These are phyloP conservation scores for Pentalonia nigronervosa DNA, from an alignment of 1,140 invertebrate genomes.

Conservation along the genomic window DNA sequence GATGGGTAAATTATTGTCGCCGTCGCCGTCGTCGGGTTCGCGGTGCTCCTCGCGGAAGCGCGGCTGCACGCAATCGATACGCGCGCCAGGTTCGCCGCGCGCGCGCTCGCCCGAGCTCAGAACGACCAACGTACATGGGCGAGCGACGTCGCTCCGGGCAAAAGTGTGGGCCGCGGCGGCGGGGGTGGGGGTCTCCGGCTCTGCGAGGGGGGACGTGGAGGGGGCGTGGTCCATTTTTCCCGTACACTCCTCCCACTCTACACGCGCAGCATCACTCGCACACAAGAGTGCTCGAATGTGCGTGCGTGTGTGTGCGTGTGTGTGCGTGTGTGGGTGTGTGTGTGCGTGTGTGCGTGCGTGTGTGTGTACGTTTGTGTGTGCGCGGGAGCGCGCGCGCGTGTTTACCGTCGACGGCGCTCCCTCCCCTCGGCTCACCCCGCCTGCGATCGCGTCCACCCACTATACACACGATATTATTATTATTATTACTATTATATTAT, in stretches of 20 bases:
- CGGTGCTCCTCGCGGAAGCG: not conserved
- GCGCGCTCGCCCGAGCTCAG: not conserved
- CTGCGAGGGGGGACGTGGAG: not conserved
- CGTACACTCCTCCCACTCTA: constrained; percentile 47
- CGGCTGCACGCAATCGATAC: constrained; percentile 26
- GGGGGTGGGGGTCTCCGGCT: not conserved
- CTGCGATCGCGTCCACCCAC: not conserved
- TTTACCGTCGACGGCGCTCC: not conserved
- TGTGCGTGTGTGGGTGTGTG: not conserved
- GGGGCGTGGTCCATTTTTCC: constrained; percentile 51
- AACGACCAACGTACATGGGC: not conserved
- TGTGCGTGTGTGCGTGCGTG: not conserved
- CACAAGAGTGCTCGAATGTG: not conserved
- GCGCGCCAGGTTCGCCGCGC: not conserved
- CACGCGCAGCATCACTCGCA: not conserved
- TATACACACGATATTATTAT: not conserved
- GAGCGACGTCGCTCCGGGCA: constrained; percentile 1
- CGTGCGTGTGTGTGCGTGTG: not conserved
- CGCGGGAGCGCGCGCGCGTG: not conserved
- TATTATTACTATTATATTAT: not conserved
- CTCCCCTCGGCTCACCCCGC: not conserved
- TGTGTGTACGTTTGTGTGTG: not conserved
- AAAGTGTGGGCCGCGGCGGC: not conserved
- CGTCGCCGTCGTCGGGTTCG: not conserved
- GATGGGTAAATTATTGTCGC: not conserved